phyloP scores from a whole-genome alignment of 1,140 invertebrate species.

The Monochamus saltuarius region DNA sequence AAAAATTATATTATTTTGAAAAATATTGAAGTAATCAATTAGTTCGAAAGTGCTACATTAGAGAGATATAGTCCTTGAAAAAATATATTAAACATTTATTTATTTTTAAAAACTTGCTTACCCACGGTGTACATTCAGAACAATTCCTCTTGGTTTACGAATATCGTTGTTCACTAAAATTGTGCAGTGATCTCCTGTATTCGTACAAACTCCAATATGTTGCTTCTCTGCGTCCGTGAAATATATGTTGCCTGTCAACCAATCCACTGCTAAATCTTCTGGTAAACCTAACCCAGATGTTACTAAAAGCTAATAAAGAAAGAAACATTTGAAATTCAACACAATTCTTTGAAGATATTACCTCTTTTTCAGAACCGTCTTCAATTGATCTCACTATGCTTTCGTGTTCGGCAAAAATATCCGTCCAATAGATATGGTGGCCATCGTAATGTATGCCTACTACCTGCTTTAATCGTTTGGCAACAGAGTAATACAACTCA shows the following conservation, averaged over 20 bases:
- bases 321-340: not conserved
- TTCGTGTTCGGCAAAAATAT: slow-evolving; percentile 64
- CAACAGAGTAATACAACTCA: slow-evolving; percentile 53
- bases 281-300: slow-evolving; percentile 68
- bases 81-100: no score
- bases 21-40: no score
- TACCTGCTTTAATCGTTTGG: slow-evolving; percentile 58
- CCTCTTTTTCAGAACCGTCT: slow-evolving; percentile 59
- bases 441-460: slow-evolving; percentile 70
- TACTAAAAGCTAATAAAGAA: slow-evolving; percentile 54
- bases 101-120: slow-evolving; percentile 42
- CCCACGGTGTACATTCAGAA: slow-evolving; percentile 63
- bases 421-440: slow-evolving; percentile 72
- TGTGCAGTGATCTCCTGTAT: slow-evolving; percentile 63
- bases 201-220: slow-evolving; percentile 73
- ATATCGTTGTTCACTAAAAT: slow-evolving; percentile 60
- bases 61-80: no score
- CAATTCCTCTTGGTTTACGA: slow-evolving; percentile 64
- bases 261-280: slow-evolving; percentile 79
- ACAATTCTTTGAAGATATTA: slow-evolving; percentile 30
- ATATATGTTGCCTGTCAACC: slow-evolving; percentile 77
- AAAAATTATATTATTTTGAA: no score
- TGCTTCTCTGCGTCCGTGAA: slow-evolving; percentile 74
- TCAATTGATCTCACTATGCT: slow-evolving; percentile 62
- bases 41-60: no score